Base-by-base conservation (phyloP, 2,888 invertebrate species). In the Alcis repandata region DNA sequence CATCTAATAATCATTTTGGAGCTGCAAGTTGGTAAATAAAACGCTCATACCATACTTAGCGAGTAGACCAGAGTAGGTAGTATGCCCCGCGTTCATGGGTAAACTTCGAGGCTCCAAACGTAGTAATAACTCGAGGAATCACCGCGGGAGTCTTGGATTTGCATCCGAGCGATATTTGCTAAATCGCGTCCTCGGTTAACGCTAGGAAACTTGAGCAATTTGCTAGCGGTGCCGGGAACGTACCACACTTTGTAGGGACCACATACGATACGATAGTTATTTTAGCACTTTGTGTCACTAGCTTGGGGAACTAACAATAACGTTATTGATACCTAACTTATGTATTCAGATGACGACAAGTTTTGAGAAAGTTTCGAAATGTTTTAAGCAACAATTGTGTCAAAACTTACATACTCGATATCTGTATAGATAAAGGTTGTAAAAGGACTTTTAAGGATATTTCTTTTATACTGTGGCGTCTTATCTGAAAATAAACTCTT, bases 141-240 rank as follows among this genome's bases (percentile, higher is more conserved):
- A 76, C 76, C 78, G 67, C 77, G 65, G 71, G 77, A 78, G 76
- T 52, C 68, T 76, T 53, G 72, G 72, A 83, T 84, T 85, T 84
- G 79, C 81, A 81, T 83, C 78, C 69, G 69, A 70, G 70, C 71
- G 74, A 75, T 79, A 81, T 84, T 82, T 79, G 74, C 74, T 79
- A 78, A 82, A 82, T 79, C 76, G 78, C 70, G 74, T 75, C 76
- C 72, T 70, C 72, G 77, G 74, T 76, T 78, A 78, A 74, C 76
- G 73, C 69, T 76, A 71, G 72, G 72, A 74, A 84, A 83, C 82
- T 84, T 81, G 70, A 78, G 78, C 78, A 79, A 81, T 83, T 81
- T 80, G 75, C 77, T 54, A 74, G 71, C 27, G 69, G 72, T 67
- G 71, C 63, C 64, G 71, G 67, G 66, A 72, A 53, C 70, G 71